phyloP scores from a whole-genome alignment of 1,140 invertebrate genomes.

The roundworm (Caenorhabditis elegans) region WBcel235 BX284606.5:10663001-10663500 shows the following conservation, averaged over 20 bases:
- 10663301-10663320: constrained; percentile 9
- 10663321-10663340: constrained; percentile 9
- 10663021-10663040: background rate
- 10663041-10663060: background rate
- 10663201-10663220: too few relatives aligned
- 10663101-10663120: background rate
- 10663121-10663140: background rate
- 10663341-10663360: background rate
- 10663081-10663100: too few relatives aligned
- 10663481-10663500: too few relatives aligned
- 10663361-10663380: background rate
- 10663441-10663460: too few relatives aligned
- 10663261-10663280: constrained; percentile 6
- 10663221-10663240: background rate
- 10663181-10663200: too few relatives aligned
- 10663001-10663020: too few relatives aligned
- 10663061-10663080: background rate
- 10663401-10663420: too few relatives aligned
- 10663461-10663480: too few relatives aligned
- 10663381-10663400: too few relatives aligned
- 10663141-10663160: too few relatives aligned
- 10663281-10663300: background rate
- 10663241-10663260: constrained; percentile 25
- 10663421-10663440: too few relatives aligned
- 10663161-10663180: too few relatives aligned